Percentiles rank a stretch among this genome's conserved stretches.
Conservation (phyloP, 2,113 vertebrate genomes). For the Aythya baeri region DNA sequence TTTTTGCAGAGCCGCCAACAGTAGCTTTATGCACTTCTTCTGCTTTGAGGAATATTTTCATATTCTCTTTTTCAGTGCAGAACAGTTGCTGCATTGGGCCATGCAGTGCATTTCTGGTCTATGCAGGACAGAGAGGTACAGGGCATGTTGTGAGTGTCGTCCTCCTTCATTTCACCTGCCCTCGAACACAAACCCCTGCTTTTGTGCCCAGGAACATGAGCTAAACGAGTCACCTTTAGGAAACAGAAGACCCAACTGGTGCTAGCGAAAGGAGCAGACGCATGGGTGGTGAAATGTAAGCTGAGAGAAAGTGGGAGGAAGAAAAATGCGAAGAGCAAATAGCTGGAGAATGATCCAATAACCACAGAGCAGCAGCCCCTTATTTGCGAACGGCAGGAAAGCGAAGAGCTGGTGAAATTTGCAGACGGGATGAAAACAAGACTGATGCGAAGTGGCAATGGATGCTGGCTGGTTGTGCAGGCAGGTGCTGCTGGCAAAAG, state of each 20-base stretch:
- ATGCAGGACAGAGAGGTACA: background rate
- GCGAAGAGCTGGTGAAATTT: background rate
- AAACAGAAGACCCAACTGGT: background rate
- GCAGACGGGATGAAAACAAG: background rate
- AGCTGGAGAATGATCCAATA: background rate
- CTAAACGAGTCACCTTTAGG: background rate
- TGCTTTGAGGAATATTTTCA: background rate
- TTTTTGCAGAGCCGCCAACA: rapidly evolving
- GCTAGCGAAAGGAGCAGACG: background rate
- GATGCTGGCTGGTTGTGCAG: background rate
- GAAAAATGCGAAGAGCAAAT: slow-evolving; percentile 32
- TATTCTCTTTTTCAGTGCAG: background rate
- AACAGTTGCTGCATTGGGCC: rapidly evolving
- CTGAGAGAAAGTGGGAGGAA: slow-evolving; percentile 40
- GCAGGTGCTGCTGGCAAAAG: background rate
- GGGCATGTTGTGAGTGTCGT: background rate
- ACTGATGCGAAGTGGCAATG: background rate
- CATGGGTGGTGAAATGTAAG: slow-evolving; percentile 27
- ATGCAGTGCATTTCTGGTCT: background rate
- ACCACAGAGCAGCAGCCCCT: slow-evolving; percentile 5
- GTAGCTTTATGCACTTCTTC: background rate
- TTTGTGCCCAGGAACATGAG: background rate
- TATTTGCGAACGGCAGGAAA: background rate
- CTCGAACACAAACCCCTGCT: background rate
- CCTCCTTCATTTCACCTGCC: background rate